Evolutionary conservation across 2,113 vertebrate species (phyloP).

Genomic region (Lepus timidus): DNA sequence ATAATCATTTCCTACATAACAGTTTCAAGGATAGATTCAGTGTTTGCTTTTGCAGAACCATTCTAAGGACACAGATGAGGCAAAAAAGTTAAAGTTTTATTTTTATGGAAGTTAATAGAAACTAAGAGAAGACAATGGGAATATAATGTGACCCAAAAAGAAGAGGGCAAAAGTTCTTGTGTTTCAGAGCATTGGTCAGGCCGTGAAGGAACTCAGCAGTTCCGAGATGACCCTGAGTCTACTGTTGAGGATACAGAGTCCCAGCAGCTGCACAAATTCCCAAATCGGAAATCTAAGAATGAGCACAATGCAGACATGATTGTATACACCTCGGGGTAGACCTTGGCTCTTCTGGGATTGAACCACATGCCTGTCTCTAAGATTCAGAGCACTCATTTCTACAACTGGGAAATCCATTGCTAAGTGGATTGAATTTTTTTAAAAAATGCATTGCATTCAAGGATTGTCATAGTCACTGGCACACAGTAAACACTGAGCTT

Average conservation of each 20-base stretch:
- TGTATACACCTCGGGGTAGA: neutral
- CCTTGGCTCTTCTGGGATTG: neutral
- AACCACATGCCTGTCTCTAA: neutral
- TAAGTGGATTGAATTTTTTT: neutral
- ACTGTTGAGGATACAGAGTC: neutral
- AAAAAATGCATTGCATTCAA: neutral
- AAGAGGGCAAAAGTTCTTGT: neutral
- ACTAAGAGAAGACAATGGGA: neutral
- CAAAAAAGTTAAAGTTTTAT: neutral
- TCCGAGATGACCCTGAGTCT: neutral
- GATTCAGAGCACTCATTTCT: neutral
- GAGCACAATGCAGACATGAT: neutral
- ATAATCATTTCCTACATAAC: conserved; percentile 39
- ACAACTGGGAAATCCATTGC: neutral
- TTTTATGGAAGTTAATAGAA: conserved; percentile 10
- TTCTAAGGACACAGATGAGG: neutral
- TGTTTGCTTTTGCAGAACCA: conserved; percentile 2
- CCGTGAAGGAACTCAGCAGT: neutral
- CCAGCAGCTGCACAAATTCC: neutral
- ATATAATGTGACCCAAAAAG: neutral
- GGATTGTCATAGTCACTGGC: neutral
- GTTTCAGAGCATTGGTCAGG: neutral
- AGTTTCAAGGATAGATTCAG: neutral
- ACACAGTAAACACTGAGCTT: neutral
- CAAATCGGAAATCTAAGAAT: neutral